phyloP scores from a whole-genome alignment of 2,113 vertebrate species.

The Sinocyclocheilus maitianheensis region DNA sequence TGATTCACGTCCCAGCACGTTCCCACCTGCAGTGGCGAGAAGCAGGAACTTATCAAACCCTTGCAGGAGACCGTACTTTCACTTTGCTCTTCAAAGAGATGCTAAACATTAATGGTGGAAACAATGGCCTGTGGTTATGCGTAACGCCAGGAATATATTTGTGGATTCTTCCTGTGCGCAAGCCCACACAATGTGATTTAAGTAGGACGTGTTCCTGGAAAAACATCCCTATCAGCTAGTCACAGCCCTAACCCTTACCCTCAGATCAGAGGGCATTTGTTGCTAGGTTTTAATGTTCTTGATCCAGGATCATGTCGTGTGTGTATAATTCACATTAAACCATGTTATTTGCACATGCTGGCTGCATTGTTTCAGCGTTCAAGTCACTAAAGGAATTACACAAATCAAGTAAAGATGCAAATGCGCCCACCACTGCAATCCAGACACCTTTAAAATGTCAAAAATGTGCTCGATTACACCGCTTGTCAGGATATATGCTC shows the following conservation, averaged over 20 bases:
- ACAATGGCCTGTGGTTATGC: conserved; percentile 20
- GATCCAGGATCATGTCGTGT: conserved; percentile 14
- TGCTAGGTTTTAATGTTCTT: neutral
- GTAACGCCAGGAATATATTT: conserved; percentile 13
- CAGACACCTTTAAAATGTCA: neutral
- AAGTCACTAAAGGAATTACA: conserved; percentile 11
- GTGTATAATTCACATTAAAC: neutral
- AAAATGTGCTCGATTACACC: neutral
- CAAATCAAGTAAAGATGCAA: conserved; percentile 10
- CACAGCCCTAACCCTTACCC: conserved; percentile 1
- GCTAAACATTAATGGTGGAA: conserved; percentile 29
- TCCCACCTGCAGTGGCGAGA: conserved; percentile 20
- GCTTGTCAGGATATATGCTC: neutral
- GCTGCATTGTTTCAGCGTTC: neutral
- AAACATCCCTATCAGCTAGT: conserved; percentile 8
- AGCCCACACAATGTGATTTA: conserved; percentile 24
- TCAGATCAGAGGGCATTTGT: conserved; percentile 17
- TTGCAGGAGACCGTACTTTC: conserved; percentile 14
- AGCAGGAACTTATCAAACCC: conserved; percentile 32
- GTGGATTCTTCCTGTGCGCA: neutral
- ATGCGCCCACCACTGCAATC: neutral
- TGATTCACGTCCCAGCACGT: conserved; percentile 32
- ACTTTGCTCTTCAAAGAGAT: conserved; percentile 43
- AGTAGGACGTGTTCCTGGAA: neutral
- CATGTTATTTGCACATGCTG: neutral